Conservation (phyloP, 92 coral and sea anemone species). For the Metridium senile region DNA sequence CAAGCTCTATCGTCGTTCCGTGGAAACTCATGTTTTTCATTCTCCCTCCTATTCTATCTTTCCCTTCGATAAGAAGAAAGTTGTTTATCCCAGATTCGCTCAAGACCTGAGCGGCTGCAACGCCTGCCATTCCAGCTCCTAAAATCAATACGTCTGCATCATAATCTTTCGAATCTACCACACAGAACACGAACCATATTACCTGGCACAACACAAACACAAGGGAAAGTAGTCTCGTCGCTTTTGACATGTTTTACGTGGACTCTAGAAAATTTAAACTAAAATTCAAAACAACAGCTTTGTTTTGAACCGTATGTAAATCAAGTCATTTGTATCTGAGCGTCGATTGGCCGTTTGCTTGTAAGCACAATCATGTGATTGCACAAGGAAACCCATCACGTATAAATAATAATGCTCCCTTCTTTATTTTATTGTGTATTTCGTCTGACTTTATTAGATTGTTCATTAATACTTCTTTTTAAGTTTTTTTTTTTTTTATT, state of each 20-base stretch:
- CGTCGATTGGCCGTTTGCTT: neutral
- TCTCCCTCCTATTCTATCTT: conserved; percentile 73
- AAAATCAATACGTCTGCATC: conserved; percentile 59
- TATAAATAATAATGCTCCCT: too few species aligned
- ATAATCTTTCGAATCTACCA: neutral
- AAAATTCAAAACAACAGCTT: neutral
- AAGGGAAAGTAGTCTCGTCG: neutral
- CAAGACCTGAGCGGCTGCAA: conserved; percentile 78
- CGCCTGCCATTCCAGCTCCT: conserved; percentile 86
- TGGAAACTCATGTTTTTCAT: conserved; percentile 65
- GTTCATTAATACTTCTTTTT: too few species aligned
- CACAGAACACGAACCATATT: neutral
- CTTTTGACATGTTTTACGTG: neutral
- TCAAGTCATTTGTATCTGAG: neutral
- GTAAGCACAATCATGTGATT: neutral
- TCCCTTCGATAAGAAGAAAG: conserved; percentile 79
- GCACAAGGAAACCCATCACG: neutral
- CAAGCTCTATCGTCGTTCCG: conserved; percentile 79
- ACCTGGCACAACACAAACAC: neutral
- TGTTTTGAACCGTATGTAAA: neutral
- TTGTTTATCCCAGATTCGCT: conserved; percentile 63
- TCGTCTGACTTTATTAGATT: too few species aligned
- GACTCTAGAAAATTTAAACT: neutral
- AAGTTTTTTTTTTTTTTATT: too few species aligned
- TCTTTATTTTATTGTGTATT: too few species aligned